phyloP scores from a whole-genome alignment of 2,113 vertebrate species.

The Euleptes europaea region DNA sequence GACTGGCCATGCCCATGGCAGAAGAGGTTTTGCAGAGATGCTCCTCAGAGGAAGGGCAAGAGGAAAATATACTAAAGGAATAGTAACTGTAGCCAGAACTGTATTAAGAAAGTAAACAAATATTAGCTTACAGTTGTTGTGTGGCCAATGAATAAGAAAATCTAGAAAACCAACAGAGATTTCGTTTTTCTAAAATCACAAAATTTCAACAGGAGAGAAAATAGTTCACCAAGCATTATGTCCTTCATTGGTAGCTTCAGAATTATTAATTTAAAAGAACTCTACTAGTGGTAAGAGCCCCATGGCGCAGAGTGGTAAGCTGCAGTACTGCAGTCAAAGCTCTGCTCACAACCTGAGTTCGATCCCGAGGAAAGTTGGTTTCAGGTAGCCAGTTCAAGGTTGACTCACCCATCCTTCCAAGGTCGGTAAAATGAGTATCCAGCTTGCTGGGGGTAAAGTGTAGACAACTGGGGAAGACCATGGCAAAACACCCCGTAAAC shows the following conservation, averaged over 20 bases:
- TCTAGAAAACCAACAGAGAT: constrained; percentile 75
- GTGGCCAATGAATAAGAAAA: constrained; percentile 72
- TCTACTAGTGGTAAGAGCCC: no score
- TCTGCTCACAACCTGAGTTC: no score
- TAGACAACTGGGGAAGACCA: no score
- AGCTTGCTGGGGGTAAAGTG: no score
- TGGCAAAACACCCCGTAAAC: no score
- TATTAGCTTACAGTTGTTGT: constrained; percentile 70
- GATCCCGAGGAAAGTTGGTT: no score
- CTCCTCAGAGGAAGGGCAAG: no score
- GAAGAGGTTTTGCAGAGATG: constrained; percentile 51
- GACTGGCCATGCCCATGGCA: constrained; percentile 72
- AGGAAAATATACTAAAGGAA: constrained; percentile 44
- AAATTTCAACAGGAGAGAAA: constrained; percentile 76
- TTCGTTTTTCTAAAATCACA: constrained; percentile 77
- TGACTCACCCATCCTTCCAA: no score
- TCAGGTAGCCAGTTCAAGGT: no score
- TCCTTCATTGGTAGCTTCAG: constrained; percentile 76
- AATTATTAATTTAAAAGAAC: constrained; percentile 85
- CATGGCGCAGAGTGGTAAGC: no score
- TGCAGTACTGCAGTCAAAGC: no score
- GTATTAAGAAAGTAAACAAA: constrained; percentile 69
- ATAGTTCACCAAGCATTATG: constrained; percentile 76
- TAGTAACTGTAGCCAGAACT: constrained; percentile 64
- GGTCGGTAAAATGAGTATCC: no score